Conservation (phyloP, 2,797 vertebrate species). For the Stomatorhinus walkeri region DNA sequence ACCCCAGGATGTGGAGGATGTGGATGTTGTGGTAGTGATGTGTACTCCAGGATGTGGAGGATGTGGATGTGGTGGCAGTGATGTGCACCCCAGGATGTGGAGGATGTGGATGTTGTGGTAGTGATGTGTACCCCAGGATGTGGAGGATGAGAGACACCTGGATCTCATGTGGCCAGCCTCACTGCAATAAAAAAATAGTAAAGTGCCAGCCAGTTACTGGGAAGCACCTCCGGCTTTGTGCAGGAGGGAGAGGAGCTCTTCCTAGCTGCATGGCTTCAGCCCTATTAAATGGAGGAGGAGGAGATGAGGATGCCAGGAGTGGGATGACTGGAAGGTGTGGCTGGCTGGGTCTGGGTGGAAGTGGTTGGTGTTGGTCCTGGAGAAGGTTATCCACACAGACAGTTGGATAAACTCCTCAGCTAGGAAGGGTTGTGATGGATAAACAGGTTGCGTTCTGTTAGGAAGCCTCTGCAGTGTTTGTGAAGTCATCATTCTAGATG, state of each 20-base stretch:
- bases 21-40: background rate
- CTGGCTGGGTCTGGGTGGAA: background rate
- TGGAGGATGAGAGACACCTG: background rate
- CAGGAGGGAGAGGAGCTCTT: background rate
- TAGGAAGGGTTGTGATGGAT: background rate
- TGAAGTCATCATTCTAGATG: background rate
- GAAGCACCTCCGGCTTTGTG: background rate
- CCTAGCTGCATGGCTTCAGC: background rate
- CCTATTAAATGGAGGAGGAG: background rate
- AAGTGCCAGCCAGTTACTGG: background rate
- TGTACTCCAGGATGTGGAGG: background rate
- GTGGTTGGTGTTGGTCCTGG: background rate
- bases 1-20: background rate
- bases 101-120: background rate
- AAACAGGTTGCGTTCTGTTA: background rate
- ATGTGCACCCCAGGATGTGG: background rate
- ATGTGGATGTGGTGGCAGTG: background rate
- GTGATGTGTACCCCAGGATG: background rate
- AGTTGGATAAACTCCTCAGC: background rate
- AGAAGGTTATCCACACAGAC: background rate
- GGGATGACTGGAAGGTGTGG: background rate
- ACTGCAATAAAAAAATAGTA: background rate
- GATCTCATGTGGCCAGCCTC: background rate
- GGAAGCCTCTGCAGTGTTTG: background rate
- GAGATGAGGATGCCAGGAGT: background rate